Evolutionary conservation across 2,113 vertebrate species (phyloP).

Genomic region (Cephalopholis sonnerati): DNA sequence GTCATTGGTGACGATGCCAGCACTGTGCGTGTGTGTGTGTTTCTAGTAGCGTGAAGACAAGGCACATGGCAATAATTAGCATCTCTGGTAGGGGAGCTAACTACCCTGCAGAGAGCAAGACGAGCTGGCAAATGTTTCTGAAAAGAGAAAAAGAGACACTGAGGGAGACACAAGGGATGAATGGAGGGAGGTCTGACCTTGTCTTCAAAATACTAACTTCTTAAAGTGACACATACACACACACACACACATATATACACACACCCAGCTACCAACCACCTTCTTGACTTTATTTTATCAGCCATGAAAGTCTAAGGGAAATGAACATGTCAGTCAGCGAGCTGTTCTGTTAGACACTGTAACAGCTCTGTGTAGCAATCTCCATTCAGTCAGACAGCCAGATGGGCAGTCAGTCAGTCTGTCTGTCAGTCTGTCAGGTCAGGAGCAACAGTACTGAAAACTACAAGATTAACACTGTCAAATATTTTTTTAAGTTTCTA

Average conservation of each 20-base stretch:
- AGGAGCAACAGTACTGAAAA: too few species aligned
- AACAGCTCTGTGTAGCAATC: background rate
- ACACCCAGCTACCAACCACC: background rate
- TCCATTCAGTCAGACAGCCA: background rate
- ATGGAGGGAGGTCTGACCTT: conserved; percentile 22
- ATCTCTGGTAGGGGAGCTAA: conserved; percentile 61
- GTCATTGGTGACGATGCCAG: conserved; percentile 15
- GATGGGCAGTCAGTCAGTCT: background rate
- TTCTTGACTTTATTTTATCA: conserved; percentile 20
- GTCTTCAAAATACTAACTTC: background rate
- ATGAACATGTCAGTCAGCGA: conserved; percentile 27
- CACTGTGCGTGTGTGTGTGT: conserved; percentile 20
- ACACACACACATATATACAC: conserved; percentile 1
- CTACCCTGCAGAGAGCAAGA: conserved; percentile 50
- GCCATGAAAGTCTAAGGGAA: conserved; percentile 7
- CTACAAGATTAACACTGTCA: too few species aligned
- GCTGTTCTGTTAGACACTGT: background rate
- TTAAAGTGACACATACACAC: conserved; percentile 12
- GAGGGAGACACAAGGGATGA: background rate
- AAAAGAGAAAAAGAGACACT: background rate
- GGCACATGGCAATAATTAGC: conserved; percentile 70
- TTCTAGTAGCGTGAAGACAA: conserved; percentile 24
- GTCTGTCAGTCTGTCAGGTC: background rate
- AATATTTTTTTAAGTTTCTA: too few species aligned
- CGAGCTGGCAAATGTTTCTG: conserved; percentile 8